phyloP scores from a whole-genome alignment of 2,888 invertebrate species.

The Agrenia bidenticulata region DNA sequence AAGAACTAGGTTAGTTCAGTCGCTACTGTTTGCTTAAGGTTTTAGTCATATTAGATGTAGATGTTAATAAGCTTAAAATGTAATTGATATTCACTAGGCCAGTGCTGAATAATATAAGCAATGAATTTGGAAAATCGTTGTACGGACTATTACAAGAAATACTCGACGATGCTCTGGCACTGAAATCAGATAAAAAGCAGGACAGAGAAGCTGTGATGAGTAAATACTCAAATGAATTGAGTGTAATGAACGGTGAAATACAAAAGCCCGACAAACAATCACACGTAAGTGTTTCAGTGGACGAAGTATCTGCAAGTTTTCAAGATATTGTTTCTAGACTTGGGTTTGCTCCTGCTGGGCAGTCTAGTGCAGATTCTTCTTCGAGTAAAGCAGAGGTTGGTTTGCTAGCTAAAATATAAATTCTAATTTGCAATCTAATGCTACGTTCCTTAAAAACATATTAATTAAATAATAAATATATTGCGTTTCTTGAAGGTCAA shows the following conservation, averaged over 20 bases:
- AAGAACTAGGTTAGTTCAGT: conserved; percentile 1
- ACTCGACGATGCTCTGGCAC: conserved; percentile 32
- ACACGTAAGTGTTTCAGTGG: conserved; percentile 26
- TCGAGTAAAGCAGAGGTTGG: too few species aligned
- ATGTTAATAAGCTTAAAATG: background rate
- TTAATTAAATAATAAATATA: too few species aligned
- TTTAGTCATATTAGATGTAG: background rate
- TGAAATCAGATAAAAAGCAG: conserved; percentile 30
- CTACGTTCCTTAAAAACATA: too few species aligned
- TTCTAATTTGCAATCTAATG: too few species aligned
- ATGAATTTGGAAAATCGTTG: conserved; percentile 45
- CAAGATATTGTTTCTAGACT: conserved; percentile 37
- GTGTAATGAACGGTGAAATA: conserved; percentile 26
- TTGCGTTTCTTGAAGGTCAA: too few species aligned
- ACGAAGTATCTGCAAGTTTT: conserved; percentile 35
- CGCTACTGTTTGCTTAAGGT: background rate
- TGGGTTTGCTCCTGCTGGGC: conserved; percentile 18
- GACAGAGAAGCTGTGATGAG: conserved; percentile 26
- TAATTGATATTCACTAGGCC: conserved; percentile 29
- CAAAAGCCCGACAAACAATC: conserved; percentile 26
- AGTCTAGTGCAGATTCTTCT: too few species aligned
- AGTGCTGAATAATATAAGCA: conserved; percentile 30
- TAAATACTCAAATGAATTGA: conserved; percentile 28
- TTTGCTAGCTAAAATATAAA: too few species aligned
- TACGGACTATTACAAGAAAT: conserved; percentile 44